A percentile compares a stretch with the other conserved stretches of the same genome.
Conservation (phyloP, 2,888 invertebrate species). For the Nomada ferruginata region DNA sequence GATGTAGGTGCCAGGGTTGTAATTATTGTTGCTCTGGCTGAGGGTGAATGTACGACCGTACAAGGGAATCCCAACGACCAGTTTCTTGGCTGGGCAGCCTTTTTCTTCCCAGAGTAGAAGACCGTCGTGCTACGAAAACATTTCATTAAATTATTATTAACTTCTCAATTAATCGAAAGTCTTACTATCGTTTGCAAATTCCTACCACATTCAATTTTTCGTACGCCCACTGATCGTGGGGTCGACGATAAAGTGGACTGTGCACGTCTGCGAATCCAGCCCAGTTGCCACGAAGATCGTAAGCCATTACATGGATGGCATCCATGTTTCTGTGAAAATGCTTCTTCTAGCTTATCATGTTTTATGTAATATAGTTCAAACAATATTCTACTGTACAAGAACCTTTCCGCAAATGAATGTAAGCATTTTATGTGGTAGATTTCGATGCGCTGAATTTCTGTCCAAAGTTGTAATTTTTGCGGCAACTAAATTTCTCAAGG, state of each 20-base stretch:
- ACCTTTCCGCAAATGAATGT: background rate
- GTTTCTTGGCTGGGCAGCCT: slow-evolving; percentile 94
- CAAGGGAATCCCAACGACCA: slow-evolving; percentile 95
- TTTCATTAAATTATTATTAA: too few species aligned
- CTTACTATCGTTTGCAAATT: background rate
- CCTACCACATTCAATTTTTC: slow-evolving; percentile 94
- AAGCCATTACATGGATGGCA: slow-evolving; percentile 94
- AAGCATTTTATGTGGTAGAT: background rate
- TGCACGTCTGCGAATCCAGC: slow-evolving; percentile 96
- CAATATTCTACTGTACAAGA: background rate
- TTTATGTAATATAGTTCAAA: too few species aligned
- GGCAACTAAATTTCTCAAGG: too few species aligned
- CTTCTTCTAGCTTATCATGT: too few species aligned
- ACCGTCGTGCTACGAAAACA: slow-evolving; percentile 90
- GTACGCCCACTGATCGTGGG: slow-evolving; percentile 95
- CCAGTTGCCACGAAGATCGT: slow-evolving; percentile 95
- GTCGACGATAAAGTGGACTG: slow-evolving; percentile 93
- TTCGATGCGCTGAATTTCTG: too few species aligned
- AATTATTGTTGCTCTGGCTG: slow-evolving; percentile 92
- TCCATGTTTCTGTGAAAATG: slow-evolving; percentile 87
- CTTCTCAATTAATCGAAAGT: background rate
- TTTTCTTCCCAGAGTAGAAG: slow-evolving; percentile 94
- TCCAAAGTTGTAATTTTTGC: too few species aligned
- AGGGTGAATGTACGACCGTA: slow-evolving; percentile 95
- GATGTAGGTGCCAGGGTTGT: slow-evolving; percentile 93